Evolutionary conservation across 2,113 vertebrate species (phyloP), one percentile per base, ranked within the genome.

Genomic region (Aspiorhynchus laticeps): DNA sequence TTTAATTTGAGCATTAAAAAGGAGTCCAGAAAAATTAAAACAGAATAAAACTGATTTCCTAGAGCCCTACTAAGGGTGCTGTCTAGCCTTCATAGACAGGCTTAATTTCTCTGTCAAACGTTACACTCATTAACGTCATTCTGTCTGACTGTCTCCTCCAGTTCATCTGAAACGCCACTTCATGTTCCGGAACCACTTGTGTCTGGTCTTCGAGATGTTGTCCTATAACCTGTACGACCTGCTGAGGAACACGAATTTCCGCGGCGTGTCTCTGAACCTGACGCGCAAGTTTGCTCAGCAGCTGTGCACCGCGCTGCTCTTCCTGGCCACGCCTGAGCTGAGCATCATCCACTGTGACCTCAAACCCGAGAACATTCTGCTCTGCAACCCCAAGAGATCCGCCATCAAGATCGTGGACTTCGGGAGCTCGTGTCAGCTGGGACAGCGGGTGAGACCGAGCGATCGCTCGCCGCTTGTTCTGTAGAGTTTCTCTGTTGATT

Each of bases 301-400:
- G 92, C 97, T 99, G 97, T 99, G 98, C 95, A 99, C 98, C 31
- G 98, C 98, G 88, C 96, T 99, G 94, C 97, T 99, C 91, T 99
- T 99, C 93, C 96, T 99, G 92, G 98, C 97, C 88, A 99, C 98
- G 89, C 98, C 98, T 87, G 98, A 99, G 93, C 98, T 99, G 94
- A 99, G 98, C 94, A 99, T 99, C 96, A 99, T 99, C 97, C 98
- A 99, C 98, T 99, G 98, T 97, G 98, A 99, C 96, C 97, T 99
- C 92, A 99, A 99, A 94, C 98, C 98, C 11, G 98, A 99, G 94
- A 99, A 99, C 93, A 99, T 99, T 93, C 96, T 99, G 91, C 97
- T 99, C 86, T 99, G 98, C 91, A 99, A 99, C 94, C 98, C 98
- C 91, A 99, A 99, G 93, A 95, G 98, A 93, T 99, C 97, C 89